Conservation (phyloP, 2,113 vertebrate species). For the Dipodomys spectabilis region DNA sequence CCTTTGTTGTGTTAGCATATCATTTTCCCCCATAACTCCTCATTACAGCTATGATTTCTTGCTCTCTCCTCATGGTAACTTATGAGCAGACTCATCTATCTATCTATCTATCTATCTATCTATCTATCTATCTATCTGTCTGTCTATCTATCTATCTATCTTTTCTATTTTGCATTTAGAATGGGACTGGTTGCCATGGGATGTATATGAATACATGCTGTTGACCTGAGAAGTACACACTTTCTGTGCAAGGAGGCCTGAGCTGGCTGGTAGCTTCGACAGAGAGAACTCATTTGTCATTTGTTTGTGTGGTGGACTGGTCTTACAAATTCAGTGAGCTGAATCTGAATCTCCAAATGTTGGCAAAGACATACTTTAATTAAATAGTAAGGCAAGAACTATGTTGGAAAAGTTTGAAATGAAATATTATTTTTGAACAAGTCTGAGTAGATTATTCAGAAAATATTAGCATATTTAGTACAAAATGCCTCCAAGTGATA, state of each 20-base stretch:
- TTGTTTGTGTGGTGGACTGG: background rate
- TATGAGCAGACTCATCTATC: background rate
- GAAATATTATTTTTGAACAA: background rate
- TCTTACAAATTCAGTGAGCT: background rate
- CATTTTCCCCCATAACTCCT: background rate
- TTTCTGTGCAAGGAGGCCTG: background rate
- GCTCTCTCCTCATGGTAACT: background rate
- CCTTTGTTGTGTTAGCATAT: background rate
- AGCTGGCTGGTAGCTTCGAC: background rate
- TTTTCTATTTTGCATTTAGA: slow-evolving; percentile 23
- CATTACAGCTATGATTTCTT: background rate
- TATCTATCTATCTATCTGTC: background rate
- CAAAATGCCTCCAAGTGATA: background rate
- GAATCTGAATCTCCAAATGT: background rate
- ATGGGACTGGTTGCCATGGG: background rate
- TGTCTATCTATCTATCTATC: background rate
- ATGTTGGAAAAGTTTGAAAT: background rate
- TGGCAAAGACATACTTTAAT: slow-evolving; percentile 3
- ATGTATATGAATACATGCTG: background rate
- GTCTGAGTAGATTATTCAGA: background rate
- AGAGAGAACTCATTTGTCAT: slow-evolving; percentile 18
- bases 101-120: background rate
- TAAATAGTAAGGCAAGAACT: background rate
- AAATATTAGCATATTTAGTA: slow-evolving; percentile 45
- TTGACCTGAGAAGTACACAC: background rate